A percentile compares a stretch with the other conserved stretches of the same genome.
These are phyloP conservation scores for Coelopa frigida DNA, from an alignment of 1,140 invertebrate species.

Conservation along the genomic window DNA sequence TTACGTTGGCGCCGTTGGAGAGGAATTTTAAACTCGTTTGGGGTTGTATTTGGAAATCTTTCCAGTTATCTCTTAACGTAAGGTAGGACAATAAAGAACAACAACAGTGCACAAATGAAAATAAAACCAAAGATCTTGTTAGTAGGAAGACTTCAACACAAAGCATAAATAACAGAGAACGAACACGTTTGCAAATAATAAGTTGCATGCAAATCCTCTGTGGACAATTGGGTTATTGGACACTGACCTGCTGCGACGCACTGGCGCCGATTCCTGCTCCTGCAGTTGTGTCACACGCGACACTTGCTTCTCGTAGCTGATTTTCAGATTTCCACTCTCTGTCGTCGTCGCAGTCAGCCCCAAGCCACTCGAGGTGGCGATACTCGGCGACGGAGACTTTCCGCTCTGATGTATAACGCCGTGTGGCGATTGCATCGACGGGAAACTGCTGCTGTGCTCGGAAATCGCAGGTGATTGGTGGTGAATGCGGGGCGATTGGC, in stretches of 20 bases:
- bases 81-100: no score
- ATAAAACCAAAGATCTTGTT: no score
- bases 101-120: no score
- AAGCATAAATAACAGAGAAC: no score
- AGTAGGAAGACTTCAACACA: no score
- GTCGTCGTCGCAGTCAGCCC: slow-evolving; percentile 38
- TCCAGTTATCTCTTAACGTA: no score
- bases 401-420: slow-evolving; percentile 29
- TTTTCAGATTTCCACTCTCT: slow-evolving; percentile 46
- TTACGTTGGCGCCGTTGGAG: no score
- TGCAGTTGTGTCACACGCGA: slow-evolving; percentile 35
- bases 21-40: no score
- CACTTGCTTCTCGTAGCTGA: slow-evolving; percentile 49
- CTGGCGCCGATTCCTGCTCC: slow-evolving; percentile 43
- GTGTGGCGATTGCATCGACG: neutral
- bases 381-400: slow-evolving; percentile 28
- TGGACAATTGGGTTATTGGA: no score
- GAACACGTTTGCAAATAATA: no score
- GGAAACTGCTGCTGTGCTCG: slow-evolving; percentile 7
- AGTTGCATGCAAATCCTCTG: no score
- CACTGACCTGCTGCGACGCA: slow-evolving; percentile 44
- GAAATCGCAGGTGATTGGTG: slow-evolving; percentile 9
- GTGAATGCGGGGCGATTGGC: slow-evolving; percentile 15
- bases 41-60: no score
- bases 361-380: slow-evolving; percentile 10